Conservation (phyloP, 35 echinoderm and acorn worm species). For the Amphiura filiformis region DNA sequence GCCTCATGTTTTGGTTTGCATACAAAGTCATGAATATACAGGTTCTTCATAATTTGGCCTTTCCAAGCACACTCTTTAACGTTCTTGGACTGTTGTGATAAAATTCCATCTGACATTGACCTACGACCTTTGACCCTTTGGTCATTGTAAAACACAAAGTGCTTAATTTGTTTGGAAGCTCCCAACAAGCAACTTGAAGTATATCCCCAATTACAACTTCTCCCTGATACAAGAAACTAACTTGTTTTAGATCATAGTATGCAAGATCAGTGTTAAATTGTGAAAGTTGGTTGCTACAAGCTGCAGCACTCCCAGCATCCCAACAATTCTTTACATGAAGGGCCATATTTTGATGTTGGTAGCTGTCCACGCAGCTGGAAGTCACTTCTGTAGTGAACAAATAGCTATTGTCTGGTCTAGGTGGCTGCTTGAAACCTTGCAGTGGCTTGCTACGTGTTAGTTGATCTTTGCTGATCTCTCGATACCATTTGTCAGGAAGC, state of each 20-base stretch:
- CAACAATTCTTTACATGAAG: neutral
- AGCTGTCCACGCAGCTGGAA: neutral
- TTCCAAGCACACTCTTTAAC: no score
- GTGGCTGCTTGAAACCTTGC: neutral
- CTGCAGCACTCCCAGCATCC: neutral
- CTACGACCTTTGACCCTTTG: conserved; percentile 24
- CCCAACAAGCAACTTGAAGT: conserved; percentile 2
- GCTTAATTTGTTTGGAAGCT: neutral
- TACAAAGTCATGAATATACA: no score
- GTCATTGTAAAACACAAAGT: neutral
- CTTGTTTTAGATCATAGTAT: conserved; percentile 7
- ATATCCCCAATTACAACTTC: neutral
- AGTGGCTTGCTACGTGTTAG: neutral
- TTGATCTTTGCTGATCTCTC: neutral
- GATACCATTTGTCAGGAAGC: neutral
- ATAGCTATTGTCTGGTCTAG: neutral
- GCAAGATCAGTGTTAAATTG: neutral
- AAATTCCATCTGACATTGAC: conserved; percentile 10
- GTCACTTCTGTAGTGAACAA: neutral
- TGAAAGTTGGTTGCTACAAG: neutral
- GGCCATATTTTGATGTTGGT: neutral
- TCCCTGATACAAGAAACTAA: neutral
- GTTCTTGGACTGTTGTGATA: no score
- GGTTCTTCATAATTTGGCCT: no score
- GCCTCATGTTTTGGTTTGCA: no score